A percentile compares a stretch with the other conserved stretches of the same genome.
Conservation (phyloP, 2,797 vertebrate genomes). For the Helarctos malayanus region DNA sequence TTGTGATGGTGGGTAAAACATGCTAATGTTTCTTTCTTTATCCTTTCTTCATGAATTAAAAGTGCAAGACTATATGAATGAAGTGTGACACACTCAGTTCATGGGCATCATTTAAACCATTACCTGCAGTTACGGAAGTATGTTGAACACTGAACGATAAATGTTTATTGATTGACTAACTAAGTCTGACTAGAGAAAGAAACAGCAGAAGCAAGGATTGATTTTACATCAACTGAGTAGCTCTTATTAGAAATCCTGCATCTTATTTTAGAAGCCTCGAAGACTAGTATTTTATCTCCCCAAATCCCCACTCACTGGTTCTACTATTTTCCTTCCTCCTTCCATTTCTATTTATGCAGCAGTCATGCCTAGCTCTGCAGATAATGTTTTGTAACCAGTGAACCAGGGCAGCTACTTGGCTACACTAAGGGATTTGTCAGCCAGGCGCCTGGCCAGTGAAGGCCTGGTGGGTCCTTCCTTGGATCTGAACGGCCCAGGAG, state of each 20-base stretch:
- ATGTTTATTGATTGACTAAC: not conserved
- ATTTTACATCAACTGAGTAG: not conserved
- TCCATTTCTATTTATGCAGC: not conserved
- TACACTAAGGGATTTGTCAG: not conserved
- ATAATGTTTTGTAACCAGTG: slow-evolving; percentile 65
- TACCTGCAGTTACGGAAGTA: not conserved
- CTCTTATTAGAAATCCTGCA: slow-evolving; percentile 14
- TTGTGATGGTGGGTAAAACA: not conserved
- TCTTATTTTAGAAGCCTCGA: slow-evolving; percentile 20
- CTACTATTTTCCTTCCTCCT: not conserved
- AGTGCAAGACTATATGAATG: not conserved
- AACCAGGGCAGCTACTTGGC: not conserved
- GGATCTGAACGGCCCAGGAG: not conserved
- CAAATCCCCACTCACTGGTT: not conserved
- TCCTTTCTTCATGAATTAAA: not conserved
- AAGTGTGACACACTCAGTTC: not conserved
- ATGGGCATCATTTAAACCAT: not conserved
- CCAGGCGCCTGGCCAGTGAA: not conserved
- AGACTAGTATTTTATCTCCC: not conserved
- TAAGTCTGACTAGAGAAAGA: not conserved
- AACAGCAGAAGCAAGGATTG: not conserved
- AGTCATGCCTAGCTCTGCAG: not conserved
- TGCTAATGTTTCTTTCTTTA: not conserved
- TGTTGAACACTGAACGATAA: not conserved
- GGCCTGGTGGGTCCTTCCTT: not conserved